Conservation (phyloP, 1,140 invertebrate species). For the Caenorhabditis briggsae region DNA sequence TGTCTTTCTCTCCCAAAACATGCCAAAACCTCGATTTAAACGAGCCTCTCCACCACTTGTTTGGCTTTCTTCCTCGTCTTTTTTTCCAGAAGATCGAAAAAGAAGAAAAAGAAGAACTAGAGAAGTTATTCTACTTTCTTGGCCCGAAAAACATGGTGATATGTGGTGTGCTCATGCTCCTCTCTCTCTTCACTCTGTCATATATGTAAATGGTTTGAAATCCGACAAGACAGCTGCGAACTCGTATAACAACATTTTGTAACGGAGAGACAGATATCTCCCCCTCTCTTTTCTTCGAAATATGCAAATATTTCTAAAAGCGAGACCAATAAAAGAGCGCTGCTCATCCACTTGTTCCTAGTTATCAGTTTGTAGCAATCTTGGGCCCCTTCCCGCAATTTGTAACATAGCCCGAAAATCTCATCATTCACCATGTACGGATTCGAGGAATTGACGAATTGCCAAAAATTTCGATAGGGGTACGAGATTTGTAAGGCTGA, state of each 20-base stretch:
- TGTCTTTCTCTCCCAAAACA: not conserved
- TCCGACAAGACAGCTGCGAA: conserved; percentile 54
- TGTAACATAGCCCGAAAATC: conserved; percentile 35
- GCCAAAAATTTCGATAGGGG: not conserved
- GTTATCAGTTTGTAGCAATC: conserved; percentile 45
- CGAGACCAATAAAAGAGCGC: conserved; percentile 29
- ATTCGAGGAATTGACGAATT: not conserved
- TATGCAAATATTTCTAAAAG: conserved; percentile 46
- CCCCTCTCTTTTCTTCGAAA: not conserved
- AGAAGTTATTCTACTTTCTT: not conserved
- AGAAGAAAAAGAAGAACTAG: not conserved
- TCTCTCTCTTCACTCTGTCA: conserved; percentile 30
- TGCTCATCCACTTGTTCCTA: conserved; percentile 46
- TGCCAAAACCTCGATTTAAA: not conserved
- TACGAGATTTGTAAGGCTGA: not conserved
- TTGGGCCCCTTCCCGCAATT: not conserved
- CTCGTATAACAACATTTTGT: conserved; percentile 12
- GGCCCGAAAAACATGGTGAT: conserved; percentile 37
- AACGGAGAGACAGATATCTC: not conserved
- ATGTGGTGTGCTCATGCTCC: conserved; percentile 27
- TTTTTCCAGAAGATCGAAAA: not conserved
- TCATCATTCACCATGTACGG: conserved; percentile 42
- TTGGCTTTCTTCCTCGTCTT: not conserved
- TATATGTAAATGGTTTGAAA: conserved; percentile 54
- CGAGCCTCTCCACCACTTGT: not conserved